Base-by-base conservation (phyloP, 1,140 invertebrate genomes). In the Achatina immaculata region DNA sequence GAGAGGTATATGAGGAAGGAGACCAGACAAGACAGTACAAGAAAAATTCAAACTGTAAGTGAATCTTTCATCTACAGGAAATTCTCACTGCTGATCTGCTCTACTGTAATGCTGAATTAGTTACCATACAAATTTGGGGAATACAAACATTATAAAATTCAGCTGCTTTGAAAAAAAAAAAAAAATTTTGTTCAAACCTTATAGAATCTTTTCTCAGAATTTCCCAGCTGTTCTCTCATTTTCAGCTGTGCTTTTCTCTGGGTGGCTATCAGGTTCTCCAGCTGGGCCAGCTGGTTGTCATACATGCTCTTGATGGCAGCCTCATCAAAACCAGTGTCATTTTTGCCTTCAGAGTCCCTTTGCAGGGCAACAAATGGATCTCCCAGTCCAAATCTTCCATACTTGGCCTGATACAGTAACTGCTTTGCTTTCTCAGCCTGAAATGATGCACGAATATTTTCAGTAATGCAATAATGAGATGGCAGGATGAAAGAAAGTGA, bases 351-450 rank as follows among this genome's bases (percentile, higher is more conserved):
- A 90, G 92, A 86, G 91, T 97, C 96, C 51, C 96, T 92, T 85
- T 96, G 95, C 81, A 98, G 91, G 31, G 96, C 96, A 74, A 94
- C 93, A 87, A 95, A 94, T 3, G 96, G 96, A 92, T 97, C 96
- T 81, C 94, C 93, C 48, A 93, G 90, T 81, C 92, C 93, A 89
- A 92, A 93, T 82, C 92, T 93, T 80, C 93, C 93, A 92, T 93
- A 94, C 86, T 93, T 94, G 84, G 93, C 93, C 85, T 94, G 93
- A 87, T 93, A 94, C 68, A 96, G 88, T 51, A 95, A 91, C 86
- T 95, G 94, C 86, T 96, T 96, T 84, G 96, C 94, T 89, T 95
- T 95, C 89, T 96, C 95, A 77, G 95, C 95, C 95, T 96, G 90
- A 19, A 93, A 84, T 76, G 75, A 48, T 73, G 45, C 28, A 31